These are phyloP conservation scores for Protosalanx chinensis DNA, from an alignment of 2,797 vertebrate species.

Conservation along the genomic window DNA sequence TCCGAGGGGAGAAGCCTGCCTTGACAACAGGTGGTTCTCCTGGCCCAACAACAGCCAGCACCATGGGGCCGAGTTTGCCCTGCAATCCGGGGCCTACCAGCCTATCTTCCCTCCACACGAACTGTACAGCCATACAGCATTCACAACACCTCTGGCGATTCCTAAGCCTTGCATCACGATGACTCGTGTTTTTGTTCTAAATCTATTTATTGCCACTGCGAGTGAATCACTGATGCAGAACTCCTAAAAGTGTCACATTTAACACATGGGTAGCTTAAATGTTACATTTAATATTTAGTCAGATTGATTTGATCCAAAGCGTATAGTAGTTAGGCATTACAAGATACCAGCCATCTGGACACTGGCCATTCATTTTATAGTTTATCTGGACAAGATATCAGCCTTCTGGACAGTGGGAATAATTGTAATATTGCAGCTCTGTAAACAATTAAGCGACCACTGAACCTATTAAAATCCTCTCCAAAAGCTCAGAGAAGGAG, in stretches of 20 bases:
- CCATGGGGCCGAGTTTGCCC: neutral
- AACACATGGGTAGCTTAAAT: conserved; percentile 21
- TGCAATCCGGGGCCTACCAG: conserved; percentile 1
- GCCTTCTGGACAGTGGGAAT: no score
- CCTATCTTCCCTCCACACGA: neutral
- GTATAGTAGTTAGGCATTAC: conserved; percentile 16
- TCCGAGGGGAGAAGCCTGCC: neutral
- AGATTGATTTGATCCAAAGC: conserved; percentile 29
- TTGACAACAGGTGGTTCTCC: neutral
- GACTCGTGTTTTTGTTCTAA: conserved; percentile 18
- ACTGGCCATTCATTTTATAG: no score
- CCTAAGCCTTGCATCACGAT: neutral
- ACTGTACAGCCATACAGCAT: neutral
- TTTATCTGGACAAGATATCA: no score
- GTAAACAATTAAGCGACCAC: no score
- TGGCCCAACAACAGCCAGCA: neutral
- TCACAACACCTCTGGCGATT: neutral
- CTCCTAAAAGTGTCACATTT: conserved; percentile 33
- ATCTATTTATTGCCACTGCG: conserved; percentile 29
- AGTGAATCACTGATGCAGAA: neutral
- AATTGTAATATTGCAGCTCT: no score
- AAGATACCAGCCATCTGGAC: no score
- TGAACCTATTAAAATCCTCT: no score
- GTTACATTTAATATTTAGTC: conserved; percentile 38
- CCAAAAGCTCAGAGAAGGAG: no score